Evolutionary conservation across 2,888 invertebrate species (phyloP).

Genomic region (Microplitis manilae): DNA sequence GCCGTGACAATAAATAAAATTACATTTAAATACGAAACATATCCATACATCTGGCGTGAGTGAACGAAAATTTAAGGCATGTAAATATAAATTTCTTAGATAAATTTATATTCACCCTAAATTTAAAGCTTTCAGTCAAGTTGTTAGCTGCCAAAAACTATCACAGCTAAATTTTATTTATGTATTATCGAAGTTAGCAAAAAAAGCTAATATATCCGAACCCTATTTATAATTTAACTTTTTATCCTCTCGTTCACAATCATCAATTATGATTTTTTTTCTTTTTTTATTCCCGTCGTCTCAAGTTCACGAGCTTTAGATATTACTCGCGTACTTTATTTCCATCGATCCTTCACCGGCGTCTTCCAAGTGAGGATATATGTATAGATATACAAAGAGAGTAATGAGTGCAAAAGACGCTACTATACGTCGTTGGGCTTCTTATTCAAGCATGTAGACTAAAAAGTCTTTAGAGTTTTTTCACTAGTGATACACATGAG

Average conservation of each 20-base stretch:
- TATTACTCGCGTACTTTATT: neutral
- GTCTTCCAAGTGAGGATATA: neutral
- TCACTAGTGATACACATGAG: constrained; percentile 11
- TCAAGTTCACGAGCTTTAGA: neutral
- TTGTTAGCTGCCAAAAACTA: neutral
- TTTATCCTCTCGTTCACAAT: neutral
- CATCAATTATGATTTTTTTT: neutral
- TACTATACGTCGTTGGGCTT: constrained; percentile 4
- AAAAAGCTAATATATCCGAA: neutral
- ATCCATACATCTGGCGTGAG: neutral
- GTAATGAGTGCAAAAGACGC: constrained; percentile 13
- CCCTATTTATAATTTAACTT: neutral
- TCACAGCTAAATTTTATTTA: neutral
- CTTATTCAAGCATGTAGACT: constrained; percentile 17
- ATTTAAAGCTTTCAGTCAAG: neutral
- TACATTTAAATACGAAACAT: neutral
- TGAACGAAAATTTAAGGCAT: neutral
- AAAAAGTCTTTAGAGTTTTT: constrained; percentile 15
- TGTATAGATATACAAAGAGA: neutral
- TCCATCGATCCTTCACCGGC: constrained; percentile 16
- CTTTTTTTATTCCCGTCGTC: neutral
- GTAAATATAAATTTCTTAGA: neutral
- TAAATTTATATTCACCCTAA: neutral
- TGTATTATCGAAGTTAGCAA: neutral
- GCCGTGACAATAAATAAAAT: neutral